These are phyloP conservation scores for Microcaecilia unicolor DNA, from an alignment of 2,797 vertebrate genomes.

Conservation along the genomic window DNA sequence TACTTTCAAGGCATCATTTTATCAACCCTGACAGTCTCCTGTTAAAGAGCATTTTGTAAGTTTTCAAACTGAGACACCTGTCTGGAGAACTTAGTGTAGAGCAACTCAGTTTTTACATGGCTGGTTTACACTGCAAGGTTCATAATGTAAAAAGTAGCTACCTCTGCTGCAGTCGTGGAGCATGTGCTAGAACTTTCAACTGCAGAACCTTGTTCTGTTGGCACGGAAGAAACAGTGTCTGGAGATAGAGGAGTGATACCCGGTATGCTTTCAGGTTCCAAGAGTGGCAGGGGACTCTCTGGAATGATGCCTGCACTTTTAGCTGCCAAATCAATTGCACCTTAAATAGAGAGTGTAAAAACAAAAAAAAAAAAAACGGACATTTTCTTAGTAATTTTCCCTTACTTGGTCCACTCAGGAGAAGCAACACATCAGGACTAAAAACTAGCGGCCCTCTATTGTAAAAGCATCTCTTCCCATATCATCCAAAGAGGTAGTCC, in stretches of 20 bases:
- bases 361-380: neutral
- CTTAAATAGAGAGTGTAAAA: conserved; percentile 38
- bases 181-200: conserved; percentile 41
- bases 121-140: too few relatives aligned
- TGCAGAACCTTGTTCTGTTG: conserved; percentile 29
- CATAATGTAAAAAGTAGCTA: conserved; percentile 35
- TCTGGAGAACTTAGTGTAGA: too few relatives aligned
- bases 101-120: too few relatives aligned
- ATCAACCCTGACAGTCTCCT: too few relatives aligned
- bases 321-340: conserved; percentile 91
- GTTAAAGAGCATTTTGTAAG: too few relatives aligned
- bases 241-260: conserved; percentile 46
- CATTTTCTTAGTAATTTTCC: neutral
- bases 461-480: too few relatives aligned
- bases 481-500: too few relatives aligned
- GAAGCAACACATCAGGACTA: too few relatives aligned
- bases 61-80: too few relatives aligned
- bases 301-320: conserved; percentile 95
- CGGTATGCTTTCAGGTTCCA: conserved; percentile 51
- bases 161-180: conserved; percentile 48
- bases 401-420: neutral
- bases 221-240: conserved; percentile 24
- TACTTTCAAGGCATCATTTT: too few relatives aligned
- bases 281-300: conserved; percentile 63
- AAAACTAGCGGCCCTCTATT: too few relatives aligned